These are phyloP conservation scores for Phodopus roborovskii DNA, from an alignment of 2,113 vertebrate species.

Conservation along the genomic window DNA sequence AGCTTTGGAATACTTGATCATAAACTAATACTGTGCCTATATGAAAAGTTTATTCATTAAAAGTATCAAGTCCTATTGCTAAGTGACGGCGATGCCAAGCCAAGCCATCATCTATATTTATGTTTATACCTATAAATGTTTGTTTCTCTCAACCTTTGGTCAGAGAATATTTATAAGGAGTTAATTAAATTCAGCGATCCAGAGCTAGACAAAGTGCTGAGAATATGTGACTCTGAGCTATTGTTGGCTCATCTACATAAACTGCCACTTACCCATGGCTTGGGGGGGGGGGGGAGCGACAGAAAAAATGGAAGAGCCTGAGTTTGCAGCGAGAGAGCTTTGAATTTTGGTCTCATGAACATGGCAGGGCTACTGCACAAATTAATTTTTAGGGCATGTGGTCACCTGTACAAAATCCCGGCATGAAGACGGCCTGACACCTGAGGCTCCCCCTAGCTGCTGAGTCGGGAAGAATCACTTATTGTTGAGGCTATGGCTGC, in stretches of 20 bases:
- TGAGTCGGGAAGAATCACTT: not conserved
- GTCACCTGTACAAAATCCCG: not conserved
- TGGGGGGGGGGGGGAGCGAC: too few species aligned
- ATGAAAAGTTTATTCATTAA: conserved; percentile 10
- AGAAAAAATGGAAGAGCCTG: not conserved
- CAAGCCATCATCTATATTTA: not conserved
- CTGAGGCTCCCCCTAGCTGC: too few species aligned
- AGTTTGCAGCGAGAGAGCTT: too few species aligned
- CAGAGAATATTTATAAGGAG: not conserved
- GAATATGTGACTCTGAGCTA: not conserved
- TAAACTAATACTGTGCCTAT: conserved; percentile 13
- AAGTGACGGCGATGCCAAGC: not conserved
- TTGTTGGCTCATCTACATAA: not conserved
- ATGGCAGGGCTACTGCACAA: not conserved
- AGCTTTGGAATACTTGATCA: conserved; percentile 15
- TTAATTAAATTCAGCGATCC: not conserved
- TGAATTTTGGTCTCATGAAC: not conserved
- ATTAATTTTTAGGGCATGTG: too few species aligned
- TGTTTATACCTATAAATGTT: not conserved
- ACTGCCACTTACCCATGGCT: too few species aligned
- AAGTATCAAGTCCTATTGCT: not conserved
- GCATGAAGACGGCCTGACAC: not conserved
- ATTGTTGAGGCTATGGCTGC: not conserved
- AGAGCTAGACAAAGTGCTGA: not conserved
- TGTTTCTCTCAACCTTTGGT: not conserved